These are phyloP conservation scores for Tricholauxania praeusta DNA, from an alignment of 2,888 invertebrate species.

Conservation along the genomic window DNA sequence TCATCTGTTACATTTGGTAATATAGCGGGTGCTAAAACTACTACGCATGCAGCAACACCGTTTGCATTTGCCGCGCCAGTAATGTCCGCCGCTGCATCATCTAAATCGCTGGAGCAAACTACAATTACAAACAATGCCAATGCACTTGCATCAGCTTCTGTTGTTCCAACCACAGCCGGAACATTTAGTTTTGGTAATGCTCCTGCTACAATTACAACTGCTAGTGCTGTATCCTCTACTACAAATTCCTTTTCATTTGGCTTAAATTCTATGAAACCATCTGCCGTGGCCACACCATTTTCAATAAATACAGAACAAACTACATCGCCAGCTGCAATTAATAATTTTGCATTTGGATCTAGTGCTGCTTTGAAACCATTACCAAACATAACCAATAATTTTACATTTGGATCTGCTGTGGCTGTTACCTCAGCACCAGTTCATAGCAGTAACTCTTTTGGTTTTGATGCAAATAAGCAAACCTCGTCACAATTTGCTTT, in stretches of 20 bases:
- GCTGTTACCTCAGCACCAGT: not conserved
- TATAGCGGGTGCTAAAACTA: not conserved
- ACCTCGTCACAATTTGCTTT: constrained; percentile 35
- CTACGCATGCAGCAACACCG: not conserved
- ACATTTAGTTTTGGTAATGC: constrained; percentile 19
- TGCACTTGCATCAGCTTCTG: not conserved
- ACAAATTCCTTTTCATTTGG: constrained; percentile 38
- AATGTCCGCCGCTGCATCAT: not conserved
- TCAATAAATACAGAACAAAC: constrained; percentile 21
- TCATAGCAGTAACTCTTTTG: not conserved
- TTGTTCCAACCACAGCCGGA: not conserved
- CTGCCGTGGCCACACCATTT: constrained; percentile 20
- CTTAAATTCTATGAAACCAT: constrained; percentile 7
- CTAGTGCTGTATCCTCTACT: constrained; percentile 33
- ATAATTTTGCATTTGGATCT: constrained; percentile 4
- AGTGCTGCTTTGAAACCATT: not conserved
- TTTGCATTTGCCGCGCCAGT: constrained; percentile 15
- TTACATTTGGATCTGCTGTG: constrained; percentile 2
- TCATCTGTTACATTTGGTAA: not conserved
- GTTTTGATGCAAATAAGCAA: constrained; percentile 9
- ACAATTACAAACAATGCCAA: constrained; percentile 1
- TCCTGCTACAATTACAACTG: constrained; percentile 28
- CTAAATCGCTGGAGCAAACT: not conserved
- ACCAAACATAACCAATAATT: constrained; percentile 17
- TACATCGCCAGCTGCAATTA: constrained; percentile 1